Base-by-base conservation (phyloP, 2,113 vertebrate species). In the Rhea pennata region DNA sequence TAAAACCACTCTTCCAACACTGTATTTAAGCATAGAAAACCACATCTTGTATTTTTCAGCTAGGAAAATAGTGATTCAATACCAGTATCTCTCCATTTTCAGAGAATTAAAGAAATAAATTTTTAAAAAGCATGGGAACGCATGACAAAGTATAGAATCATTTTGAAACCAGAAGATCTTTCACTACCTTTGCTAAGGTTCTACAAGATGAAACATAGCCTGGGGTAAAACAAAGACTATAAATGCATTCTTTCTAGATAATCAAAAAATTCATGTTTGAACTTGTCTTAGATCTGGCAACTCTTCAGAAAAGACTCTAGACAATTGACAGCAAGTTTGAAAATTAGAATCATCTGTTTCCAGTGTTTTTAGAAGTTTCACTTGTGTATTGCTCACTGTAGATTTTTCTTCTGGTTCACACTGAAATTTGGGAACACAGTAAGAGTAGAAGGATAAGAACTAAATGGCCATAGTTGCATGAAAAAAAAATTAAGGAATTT, bases 241-340 rank as follows among this genome's bases (percentile, higher is more conserved):
- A 59, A 89, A 58, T 14, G 5, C 54, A 54, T 22, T 56, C 22
- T 39, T 42, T 6, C 51, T 9, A 39, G 2, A 2, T 29, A 62
- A 19, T 23, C 15, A 42, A 40, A 36, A 4, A 42, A 10, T 7
- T 81, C 48, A 9, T 12, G 5, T 67, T 85, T 72, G 64, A 67
- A 80, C 26, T 16, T 27, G 2, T 44, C 20, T 66, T 56, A 3
- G 7, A 72, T 29, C 9, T 1, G 2, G n/a, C 27, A 1, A n/a
- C 27, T 12, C 5, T 67, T 79, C 65, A 62, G 70, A 12, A 31
- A 54, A 40, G 8, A 29, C 15, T 54, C 39, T 54, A 75, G 15
- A 26, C n/a, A 46, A 40, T 46, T 29, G 19, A 40, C 24, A 72
- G 50, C n/a, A 29, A 78, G 15, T 7, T 40, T 56, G n/a, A 40